A percentile compares a stretch with the other conserved stretches of the same genome.
Evolutionary conservation across 2,113 vertebrate genomes (phyloP).

Genomic region (Camelus bactrianus): DNA sequence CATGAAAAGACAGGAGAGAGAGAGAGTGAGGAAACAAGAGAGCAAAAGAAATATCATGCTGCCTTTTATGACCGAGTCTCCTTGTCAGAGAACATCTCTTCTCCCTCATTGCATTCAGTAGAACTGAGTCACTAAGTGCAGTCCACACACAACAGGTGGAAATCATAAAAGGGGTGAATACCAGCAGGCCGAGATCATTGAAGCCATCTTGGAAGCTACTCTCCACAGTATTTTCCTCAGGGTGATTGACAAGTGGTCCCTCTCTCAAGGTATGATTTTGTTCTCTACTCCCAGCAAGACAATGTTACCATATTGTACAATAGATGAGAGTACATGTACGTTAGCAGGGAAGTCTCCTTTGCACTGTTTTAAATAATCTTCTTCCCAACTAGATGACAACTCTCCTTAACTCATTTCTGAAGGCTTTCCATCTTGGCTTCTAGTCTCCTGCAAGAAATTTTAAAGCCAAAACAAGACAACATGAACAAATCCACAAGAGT

Average conservation of each 20-base stretch:
- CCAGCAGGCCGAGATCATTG: background rate
- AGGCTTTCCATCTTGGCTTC: background rate
- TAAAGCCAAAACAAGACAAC: background rate
- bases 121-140: background rate
- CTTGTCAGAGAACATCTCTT: background rate
- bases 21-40: background rate
- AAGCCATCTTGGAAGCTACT: background rate
- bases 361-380: background rate
- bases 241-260: background rate
- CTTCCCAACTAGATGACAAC: background rate
- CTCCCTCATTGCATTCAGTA: background rate
- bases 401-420: background rate
- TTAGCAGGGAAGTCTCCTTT: background rate
- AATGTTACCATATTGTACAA: background rate
- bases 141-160: background rate
- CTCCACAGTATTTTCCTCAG: background rate
- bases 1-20: background rate
- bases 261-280: background rate
- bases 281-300: background rate
- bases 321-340: background rate
- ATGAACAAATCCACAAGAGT: background rate
- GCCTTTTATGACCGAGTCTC: background rate
- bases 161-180: background rate
- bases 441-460: background rate
- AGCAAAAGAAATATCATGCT: background rate